Percentiles rank a stretch among this genome's conserved stretches.
These are phyloP conservation scores for Nanorana parkeri DNA, from an alignment of 2,113 vertebrate genomes.

Conservation along the genomic window DNA sequence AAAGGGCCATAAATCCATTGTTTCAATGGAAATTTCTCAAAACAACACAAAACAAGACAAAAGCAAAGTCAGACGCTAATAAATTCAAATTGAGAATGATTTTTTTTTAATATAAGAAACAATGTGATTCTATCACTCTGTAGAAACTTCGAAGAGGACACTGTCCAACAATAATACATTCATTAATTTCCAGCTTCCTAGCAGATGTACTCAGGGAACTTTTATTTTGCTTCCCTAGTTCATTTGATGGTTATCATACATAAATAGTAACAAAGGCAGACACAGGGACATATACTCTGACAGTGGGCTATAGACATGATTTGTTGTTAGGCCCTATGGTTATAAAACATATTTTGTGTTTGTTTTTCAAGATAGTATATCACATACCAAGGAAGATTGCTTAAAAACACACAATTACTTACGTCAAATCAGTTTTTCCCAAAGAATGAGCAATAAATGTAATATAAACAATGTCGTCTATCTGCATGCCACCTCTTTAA, in stretches of 20 bases:
- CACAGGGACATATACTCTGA: conserved; percentile 10
- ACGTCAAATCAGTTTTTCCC: neutral
- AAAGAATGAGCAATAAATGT: neutral
- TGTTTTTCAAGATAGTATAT: conserved; percentile 25
- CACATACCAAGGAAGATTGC: neutral
- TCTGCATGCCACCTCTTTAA: too few relatives aligned
- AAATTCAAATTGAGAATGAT: conserved; percentile 98
- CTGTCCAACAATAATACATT: conserved; percentile 88
- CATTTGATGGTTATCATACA: conserved; percentile 80
- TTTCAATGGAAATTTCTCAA: conserved; percentile 85
- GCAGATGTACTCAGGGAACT: conserved; percentile 88
- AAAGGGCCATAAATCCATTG: conserved; percentile 93
- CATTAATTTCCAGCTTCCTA: conserved; percentile 85
- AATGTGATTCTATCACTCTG: conserved; percentile 85
- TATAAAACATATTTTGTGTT: conserved; percentile 11
- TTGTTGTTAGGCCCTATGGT: conserved; percentile 6
- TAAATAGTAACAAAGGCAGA: conserved; percentile 28
- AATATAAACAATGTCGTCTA: neutral
- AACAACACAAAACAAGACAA: conserved; percentile 91
- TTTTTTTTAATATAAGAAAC: conserved; percentile 94
- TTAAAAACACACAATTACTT: conserved; percentile 3
- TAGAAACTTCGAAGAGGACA: conserved; percentile 76
- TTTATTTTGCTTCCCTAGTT: conserved; percentile 80
- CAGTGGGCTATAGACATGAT: conserved; percentile 3
- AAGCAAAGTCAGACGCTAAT: conserved; percentile 91